Evolutionary conservation across 1,140 invertebrate species (phyloP).

Genomic region (Nautilus pompilius): DNA sequence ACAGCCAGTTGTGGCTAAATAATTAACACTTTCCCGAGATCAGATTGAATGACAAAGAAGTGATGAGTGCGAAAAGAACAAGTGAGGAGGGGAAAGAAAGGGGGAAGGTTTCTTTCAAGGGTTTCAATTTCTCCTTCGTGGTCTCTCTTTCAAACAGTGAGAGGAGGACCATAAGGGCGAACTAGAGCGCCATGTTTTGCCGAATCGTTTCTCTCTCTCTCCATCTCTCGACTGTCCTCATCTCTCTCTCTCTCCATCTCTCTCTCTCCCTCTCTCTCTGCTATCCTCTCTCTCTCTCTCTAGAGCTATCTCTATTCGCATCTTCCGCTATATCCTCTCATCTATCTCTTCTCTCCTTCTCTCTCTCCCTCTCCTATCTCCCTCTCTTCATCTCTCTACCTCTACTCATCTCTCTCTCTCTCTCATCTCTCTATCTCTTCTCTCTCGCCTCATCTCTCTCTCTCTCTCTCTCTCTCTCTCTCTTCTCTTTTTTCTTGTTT

Average conservation of each 20-base stretch:
- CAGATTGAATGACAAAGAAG: too few species aligned
- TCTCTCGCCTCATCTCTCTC: not conserved
- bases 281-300: not conserved
- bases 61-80: too few species aligned
- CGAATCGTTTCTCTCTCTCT: not conserved
- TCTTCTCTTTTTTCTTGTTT: not conserved
- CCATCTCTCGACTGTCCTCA: not conserved
- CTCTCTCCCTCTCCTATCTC: not conserved
- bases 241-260: not conserved
- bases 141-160: too few species aligned
- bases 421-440: not conserved
- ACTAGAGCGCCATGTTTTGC: too few species aligned
- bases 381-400: not conserved
- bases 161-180: too few species aligned
- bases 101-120: too few species aligned
- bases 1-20: too few species aligned
- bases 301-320: not conserved
- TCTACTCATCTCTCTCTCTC: not conserved
- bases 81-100: too few species aligned
- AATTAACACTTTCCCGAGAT: too few species aligned
- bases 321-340: not conserved
- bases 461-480: conserved; percentile 1
- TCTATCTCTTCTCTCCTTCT: not conserved
- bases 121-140: too few species aligned
- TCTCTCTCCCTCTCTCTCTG: not conserved